Conservation (phyloP, 2,113 vertebrate species). For the Hippocampus mohnikei region DNA sequence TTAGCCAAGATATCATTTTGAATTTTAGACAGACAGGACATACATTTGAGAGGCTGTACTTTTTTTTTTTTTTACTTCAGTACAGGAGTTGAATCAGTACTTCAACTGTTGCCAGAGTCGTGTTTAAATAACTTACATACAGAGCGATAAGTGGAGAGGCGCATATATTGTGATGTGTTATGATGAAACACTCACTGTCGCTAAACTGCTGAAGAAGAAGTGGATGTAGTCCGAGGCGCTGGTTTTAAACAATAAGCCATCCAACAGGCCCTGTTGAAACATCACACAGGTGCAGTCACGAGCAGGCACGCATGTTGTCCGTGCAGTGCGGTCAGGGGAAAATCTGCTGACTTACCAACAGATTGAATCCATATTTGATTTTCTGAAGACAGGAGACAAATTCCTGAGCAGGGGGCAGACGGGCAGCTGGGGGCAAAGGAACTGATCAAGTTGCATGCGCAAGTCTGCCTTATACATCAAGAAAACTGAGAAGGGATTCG, state of each 20-base stretch:
- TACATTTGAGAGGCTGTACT: too few species aligned
- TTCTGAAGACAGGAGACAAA: conserved; percentile 78
- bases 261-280: conserved; percentile 68
- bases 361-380: conserved; percentile 84
- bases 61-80: too few species aligned
- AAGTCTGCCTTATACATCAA: too few species aligned
- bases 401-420: conserved; percentile 53
- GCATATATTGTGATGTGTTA: neutral
- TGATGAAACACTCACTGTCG: conserved; percentile 67
- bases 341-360: conserved; percentile 72
- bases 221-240: conserved; percentile 64
- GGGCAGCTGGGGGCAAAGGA: conserved; percentile 14
- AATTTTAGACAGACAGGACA: too few species aligned
- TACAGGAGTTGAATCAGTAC: too few species aligned
- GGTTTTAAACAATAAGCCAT: conserved; percentile 42
- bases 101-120: too few species aligned
- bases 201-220: conserved; percentile 71
- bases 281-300: neutral
- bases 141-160: too few species aligned
- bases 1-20: too few species aligned
- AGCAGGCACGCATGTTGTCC: neutral
- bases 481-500: neutral
- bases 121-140: too few species aligned
- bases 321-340: accelerated
- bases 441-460: neutral